Evolutionary conservation across 2,888 invertebrate species (phyloP).

Genomic region (Epiblema foenella): DNA sequence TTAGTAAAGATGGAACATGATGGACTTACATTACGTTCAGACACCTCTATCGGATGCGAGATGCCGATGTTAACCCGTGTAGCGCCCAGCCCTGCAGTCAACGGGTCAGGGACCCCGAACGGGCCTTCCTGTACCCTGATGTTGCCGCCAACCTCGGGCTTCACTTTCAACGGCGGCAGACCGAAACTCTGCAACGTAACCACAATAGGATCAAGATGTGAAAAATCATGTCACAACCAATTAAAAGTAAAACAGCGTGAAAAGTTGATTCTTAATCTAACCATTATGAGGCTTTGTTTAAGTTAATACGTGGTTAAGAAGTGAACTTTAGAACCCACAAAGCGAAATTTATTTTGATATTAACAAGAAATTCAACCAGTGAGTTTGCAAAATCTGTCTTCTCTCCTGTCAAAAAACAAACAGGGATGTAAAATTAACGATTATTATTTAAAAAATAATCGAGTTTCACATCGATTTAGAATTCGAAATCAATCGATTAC

Average conservation of each 20-base stretch:
- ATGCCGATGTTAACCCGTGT: slow-evolving; percentile 80
- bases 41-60: slow-evolving; percentile 88
- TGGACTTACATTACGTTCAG: slow-evolving; percentile 87
- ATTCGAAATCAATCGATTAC: too few species aligned
- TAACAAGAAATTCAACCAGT: background rate
- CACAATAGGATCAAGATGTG: background rate
- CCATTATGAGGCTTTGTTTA: background rate
- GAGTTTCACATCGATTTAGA: too few species aligned
- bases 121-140: slow-evolving; percentile 80
- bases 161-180: slow-evolving; percentile 86
- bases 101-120: slow-evolving; percentile 87
- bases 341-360: background rate
- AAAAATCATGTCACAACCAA: background rate
- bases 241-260: background rate
- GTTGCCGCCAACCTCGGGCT: slow-evolving; percentile 76
- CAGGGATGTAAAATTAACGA: too few species aligned
- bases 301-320: background rate
- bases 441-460: too few species aligned
- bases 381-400: slow-evolving; percentile 25
- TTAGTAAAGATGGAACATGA: background rate
- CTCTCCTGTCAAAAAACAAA: too few species aligned
- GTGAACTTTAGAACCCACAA: background rate
- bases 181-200: slow-evolving; percentile 86
- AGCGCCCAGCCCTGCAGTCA: slow-evolving; percentile 85
- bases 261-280: background rate